Evolutionary conservation across 2,888 invertebrate genomes (phyloP), one percentile per base, ranked within the genome.

Genomic region (Thecophora atra): DNA sequence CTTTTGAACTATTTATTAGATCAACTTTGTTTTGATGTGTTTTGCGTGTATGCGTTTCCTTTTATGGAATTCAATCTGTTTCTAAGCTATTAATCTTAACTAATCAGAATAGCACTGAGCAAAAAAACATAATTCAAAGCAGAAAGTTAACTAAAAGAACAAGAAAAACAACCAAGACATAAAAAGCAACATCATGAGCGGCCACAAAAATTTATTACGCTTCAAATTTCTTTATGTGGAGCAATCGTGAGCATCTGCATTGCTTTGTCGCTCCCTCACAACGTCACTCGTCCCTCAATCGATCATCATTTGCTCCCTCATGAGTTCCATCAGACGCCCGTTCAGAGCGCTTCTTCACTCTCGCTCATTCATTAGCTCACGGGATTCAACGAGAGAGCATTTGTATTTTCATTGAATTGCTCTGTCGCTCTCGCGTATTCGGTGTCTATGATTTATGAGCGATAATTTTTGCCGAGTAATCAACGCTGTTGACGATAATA

Each of bases 171-270:
- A 70, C 54, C 60, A 51, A 58, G 44, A 70, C 71, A 37, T 8
- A 66, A 62, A 21, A 17, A 54, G 54, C n/a, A 19, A 19, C 4
- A 8, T 21, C 11, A 17, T n/a, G 11, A 51, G 19, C 6, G 6
- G 17, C 26, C 13, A 60, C 42, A 6, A 37, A 54, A 76, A 75
- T 75, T 71, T 75, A 74, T 76, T 66, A 71, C 72, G 74, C 74
- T 75, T 76, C 75, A 76, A 74, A 75, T 72, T 77, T 73, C 68
- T 72, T 71, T 76, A 74, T 73, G 75, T 75, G 74, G 76, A 72
- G 73, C 68, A 73, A 72, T 71, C 76, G n/a, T n/a, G n/a, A n/a
- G n/a, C n/a, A n/a, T n/a, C 37, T 37, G 11, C 7, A 37, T 37
- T 37, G 1, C 37, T 37, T 8, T 37, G 6, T 11, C 1, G 6